Evolutionary conservation across 2,888 invertebrate species (phyloP).

Genomic region (Ormyrus labotus): DNA sequence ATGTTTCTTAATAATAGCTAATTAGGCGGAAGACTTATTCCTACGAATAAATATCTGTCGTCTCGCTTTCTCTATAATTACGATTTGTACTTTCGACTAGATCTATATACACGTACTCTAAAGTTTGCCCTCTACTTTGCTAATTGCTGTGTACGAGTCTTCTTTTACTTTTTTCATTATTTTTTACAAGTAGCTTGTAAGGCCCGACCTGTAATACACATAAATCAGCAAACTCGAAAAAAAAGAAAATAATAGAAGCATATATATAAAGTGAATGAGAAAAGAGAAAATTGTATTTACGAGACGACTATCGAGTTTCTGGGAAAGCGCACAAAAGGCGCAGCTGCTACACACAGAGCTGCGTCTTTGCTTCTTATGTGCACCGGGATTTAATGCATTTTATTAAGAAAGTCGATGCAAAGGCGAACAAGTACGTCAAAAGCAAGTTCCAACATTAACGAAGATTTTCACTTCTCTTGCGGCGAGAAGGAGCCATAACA

Average conservation of each 20-base stretch:
- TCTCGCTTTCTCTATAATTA: slow-evolving; percentile 16
- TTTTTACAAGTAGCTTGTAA: background rate
- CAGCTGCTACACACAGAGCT: slow-evolving; percentile 23
- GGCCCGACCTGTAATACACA: background rate
- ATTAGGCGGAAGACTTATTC: background rate
- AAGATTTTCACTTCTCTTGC: slow-evolving; percentile 68
- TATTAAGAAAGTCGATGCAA: slow-evolving; percentile 48
- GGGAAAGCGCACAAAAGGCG: slow-evolving; percentile 15
- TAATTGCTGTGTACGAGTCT: slow-evolving; percentile 14
- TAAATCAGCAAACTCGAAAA: background rate
- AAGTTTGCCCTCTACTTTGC: background rate
- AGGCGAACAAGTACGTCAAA: slow-evolving; percentile 40
- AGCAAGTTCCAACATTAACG: slow-evolving; percentile 63
- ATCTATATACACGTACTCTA: background rate
- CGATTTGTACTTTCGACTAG: background rate
- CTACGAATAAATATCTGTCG: slow-evolving; percentile 6
- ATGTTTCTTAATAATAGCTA: background rate
- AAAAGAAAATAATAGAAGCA: background rate
- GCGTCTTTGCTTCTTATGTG: slow-evolving; percentile 43
- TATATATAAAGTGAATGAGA: background rate
- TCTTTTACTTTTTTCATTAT: slow-evolving; percentile 12
- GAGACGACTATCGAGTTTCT: slow-evolving; percentile 12
- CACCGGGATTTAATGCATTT: slow-evolving; percentile 37
- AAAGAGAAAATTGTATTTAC: background rate
- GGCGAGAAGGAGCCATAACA: slow-evolving; percentile 69